Conservation (phyloP, 2,113 vertebrate genomes). For the Riparia riparia region DNA sequence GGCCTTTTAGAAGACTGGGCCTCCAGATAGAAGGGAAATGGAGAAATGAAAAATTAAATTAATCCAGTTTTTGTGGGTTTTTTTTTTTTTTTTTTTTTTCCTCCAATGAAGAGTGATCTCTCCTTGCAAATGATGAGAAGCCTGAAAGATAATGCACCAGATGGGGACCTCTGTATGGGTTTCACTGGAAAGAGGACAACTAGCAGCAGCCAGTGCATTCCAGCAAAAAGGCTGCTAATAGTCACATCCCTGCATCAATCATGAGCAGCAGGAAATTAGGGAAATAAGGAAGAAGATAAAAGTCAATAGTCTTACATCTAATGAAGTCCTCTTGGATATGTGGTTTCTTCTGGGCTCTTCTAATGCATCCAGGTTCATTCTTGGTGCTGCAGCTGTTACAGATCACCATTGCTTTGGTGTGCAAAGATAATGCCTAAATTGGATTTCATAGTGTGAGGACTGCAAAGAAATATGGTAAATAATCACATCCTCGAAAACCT, state of each 20-base stretch:
- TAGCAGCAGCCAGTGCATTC: neutral
- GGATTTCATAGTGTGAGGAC: neutral
- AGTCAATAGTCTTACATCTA: neutral
- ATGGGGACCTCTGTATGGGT: neutral
- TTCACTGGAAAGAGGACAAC: neutral
- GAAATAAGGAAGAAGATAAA: neutral
- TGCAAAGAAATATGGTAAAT: neutral
- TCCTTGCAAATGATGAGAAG: neutral
- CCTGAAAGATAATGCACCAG: neutral
- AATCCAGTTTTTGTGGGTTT: neutral
- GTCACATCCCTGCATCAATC: neutral
- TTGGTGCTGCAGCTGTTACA: neutral
- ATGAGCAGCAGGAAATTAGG: neutral
- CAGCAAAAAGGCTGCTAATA: neutral
- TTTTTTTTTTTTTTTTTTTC: fast-evolving
- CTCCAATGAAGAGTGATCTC: neutral
- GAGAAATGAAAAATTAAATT: neutral
- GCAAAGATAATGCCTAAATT: neutral
- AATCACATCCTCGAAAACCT: neutral
- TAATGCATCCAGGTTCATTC: neutral
- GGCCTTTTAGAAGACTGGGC: neutral
- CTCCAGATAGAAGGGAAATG: neutral
- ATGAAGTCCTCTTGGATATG: neutral
- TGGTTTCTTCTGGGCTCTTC: neutral
- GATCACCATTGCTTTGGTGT: neutral